Base-by-base conservation (phyloP, 2,797 vertebrate species). In the Macrochelys suwanniensis region DNA sequence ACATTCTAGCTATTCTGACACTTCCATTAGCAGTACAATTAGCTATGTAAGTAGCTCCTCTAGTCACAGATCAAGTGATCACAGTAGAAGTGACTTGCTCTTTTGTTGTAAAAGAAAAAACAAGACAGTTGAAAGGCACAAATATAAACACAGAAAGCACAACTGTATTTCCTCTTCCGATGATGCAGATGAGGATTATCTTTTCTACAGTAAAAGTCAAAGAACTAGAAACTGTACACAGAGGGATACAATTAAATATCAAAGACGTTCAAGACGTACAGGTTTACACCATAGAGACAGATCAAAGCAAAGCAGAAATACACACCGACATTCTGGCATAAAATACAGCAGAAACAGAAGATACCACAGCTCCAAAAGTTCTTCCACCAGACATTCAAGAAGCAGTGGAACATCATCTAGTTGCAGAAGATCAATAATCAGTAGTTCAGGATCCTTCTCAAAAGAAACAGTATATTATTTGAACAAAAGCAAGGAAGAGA, bases 141-240 rank as follows among this genome's bases (percentile, higher is more conserved):
- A 97, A 98, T 94, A 96, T 95, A 98, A 98, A 97, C 97, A 98
- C 90, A 97, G 96, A 96, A 98, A 98, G 97, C 98, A 98, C 97
- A 98, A 97, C 84, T 96, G 97, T 97, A 95, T 97, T 86, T 96
- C 94, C 59, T 88, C 88, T 87, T 97, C 97, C 28, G 92, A 96
- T 78, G 93, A 97, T 37, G 91, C 80, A 74, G 88, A 85, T 0
- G 42, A 89, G n/a, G 89, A 90, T 45, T 84, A 54, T 78, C 85
- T 91, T 88, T 93, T 89, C 59, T 84, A 16, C 6, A 85, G 84
- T 11, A 97, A 94, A 94, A 96, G 71, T 50, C 97, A 96, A 84
- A 97, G 59, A 94, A 85, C 59, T n/a, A 87, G 89, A 89, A 97
- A 83, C 47, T 96, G 89, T 89, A 96, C 88, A 86, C 80, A 96